phyloP scores from a whole-genome alignment of 1,140 invertebrate genomes.

The Piezodorus guildinii region DNA sequence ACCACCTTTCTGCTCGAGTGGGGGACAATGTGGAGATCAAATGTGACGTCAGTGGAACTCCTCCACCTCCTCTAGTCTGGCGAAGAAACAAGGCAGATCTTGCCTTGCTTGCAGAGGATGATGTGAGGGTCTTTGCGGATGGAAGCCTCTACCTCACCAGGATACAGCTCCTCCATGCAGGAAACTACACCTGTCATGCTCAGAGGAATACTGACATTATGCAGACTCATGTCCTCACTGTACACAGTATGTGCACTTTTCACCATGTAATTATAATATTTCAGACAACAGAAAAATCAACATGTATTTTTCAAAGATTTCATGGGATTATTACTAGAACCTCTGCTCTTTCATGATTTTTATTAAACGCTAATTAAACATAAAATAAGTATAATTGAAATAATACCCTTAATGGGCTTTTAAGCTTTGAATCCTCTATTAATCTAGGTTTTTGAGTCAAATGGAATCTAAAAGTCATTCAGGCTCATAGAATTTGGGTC shows the following conservation, averaged over 20 bases:
- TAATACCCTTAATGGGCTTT: too few relatives aligned
- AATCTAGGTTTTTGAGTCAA: too few relatives aligned
- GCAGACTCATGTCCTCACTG: slow-evolving; percentile 61
- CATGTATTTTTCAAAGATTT: too few relatives aligned
- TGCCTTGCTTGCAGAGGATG: slow-evolving; percentile 47
- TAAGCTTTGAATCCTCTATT: too few relatives aligned
- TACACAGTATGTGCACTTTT: slow-evolving; percentile 53
- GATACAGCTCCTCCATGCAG: slow-evolving; percentile 61
- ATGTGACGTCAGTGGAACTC: slow-evolving; percentile 60
- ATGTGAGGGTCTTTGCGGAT: slow-evolving; percentile 55
- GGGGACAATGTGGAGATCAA: slow-evolving; percentile 71
- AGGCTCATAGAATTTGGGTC: too few relatives aligned
- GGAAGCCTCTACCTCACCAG: slow-evolving; percentile 63
- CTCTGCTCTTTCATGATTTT: too few relatives aligned
- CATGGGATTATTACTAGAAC: too few relatives aligned
- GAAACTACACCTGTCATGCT: slow-evolving; percentile 71
- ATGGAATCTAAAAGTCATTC: too few relatives aligned
- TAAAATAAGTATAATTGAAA: too few relatives aligned
- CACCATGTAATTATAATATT: too few relatives aligned
- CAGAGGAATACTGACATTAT: slow-evolving; percentile 59
- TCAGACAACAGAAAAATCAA: too few relatives aligned
- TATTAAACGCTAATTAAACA: too few relatives aligned
- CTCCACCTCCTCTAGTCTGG: slow-evolving; percentile 61
- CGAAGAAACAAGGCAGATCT: slow-evolving; percentile 54
- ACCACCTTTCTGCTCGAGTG: slow-evolving; percentile 52